A percentile compares a stretch with the other conserved stretches of the same genome.
Evolutionary conservation across 2,113 vertebrate species (phyloP).

Genomic region (Podiceps cristatus): DNA sequence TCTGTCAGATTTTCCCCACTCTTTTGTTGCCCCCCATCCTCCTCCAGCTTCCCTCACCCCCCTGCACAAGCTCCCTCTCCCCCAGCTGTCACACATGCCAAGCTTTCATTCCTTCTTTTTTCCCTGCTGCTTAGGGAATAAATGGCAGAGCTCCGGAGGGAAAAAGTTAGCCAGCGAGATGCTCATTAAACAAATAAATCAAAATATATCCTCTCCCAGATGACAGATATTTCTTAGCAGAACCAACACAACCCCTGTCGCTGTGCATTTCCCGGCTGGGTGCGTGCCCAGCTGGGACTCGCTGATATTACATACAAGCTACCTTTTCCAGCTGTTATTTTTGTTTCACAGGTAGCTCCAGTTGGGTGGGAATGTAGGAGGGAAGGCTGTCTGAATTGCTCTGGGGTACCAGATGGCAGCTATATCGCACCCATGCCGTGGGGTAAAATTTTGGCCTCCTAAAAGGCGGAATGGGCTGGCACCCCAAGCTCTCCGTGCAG

Average conservation of each 20-base stretch:
- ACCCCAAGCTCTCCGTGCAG: accelerated
- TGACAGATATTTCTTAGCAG: not conserved
- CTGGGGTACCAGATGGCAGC: not conserved
- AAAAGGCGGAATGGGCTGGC: not conserved
- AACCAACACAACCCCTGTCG: not conserved
- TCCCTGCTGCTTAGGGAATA: not conserved
- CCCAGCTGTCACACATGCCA: not conserved
- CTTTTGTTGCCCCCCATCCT: not conserved
- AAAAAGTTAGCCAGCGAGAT: not conserved
- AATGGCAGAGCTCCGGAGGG: not conserved
- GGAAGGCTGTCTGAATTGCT: not conserved
- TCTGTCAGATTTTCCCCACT: not conserved
- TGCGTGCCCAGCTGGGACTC: not conserved
- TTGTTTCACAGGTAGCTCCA: not conserved
- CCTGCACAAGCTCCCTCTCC: accelerated
- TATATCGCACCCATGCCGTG: accelerated
- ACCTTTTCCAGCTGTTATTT: not conserved
- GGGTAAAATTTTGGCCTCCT: not conserved
- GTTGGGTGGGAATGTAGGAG: not conserved
- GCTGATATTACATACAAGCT: not conserved
- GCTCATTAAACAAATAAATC: slow-evolving; percentile 41
- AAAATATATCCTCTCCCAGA: not conserved
- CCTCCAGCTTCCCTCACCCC: not conserved
- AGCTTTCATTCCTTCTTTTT: not conserved
- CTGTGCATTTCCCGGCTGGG: not conserved